Percentiles rank a stretch among this genome's conserved stretches.
Conservation (phyloP, 92 coral and sea anemone species). For the Micromussa lordhowensis region DNA sequence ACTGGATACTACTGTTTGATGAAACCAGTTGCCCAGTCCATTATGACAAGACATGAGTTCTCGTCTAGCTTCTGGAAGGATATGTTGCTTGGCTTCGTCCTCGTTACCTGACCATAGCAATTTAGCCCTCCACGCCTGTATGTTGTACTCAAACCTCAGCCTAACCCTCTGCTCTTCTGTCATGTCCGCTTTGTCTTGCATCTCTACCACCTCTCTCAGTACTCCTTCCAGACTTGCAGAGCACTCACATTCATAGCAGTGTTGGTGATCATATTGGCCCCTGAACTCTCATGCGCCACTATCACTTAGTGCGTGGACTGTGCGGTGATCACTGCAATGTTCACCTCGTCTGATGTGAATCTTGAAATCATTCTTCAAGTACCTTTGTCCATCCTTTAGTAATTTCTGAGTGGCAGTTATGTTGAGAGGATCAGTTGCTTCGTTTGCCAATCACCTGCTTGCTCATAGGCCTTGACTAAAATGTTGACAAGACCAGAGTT, state of each 20-base stretch:
- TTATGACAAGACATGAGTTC: slow-evolving; percentile 36
- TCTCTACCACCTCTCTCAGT: slow-evolving; percentile 33
- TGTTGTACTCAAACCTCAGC: slow-evolving; percentile 31
- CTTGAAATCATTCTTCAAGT: slow-evolving; percentile 63
- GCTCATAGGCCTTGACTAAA: slow-evolving; percentile 41
- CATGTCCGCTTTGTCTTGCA: not conserved
- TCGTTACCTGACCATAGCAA: slow-evolving; percentile 42
- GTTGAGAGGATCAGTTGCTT: slow-evolving; percentile 52
- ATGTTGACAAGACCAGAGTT: too few species aligned
- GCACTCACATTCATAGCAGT: slow-evolving; percentile 41
- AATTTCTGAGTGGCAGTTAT: not conserved
- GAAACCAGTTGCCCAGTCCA: slow-evolving; percentile 22
- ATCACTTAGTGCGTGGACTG: slow-evolving; percentile 50
- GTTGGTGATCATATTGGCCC: slow-evolving; percentile 40
- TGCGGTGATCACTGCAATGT: slow-evolving; percentile 61
- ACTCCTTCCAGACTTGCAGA: slow-evolving; percentile 39
- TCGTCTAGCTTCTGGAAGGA: slow-evolving; percentile 40
- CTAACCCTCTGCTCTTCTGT: slow-evolving; percentile 41
- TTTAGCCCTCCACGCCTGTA: slow-evolving; percentile 12
- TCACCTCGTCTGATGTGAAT: slow-evolving; percentile 60
- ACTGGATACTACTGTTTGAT: slow-evolving; percentile 50
- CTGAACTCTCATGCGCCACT: slow-evolving; percentile 11
- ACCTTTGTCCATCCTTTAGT: slow-evolving; percentile 56
- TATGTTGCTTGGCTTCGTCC: slow-evolving; percentile 55
- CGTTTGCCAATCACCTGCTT: slow-evolving; percentile 61